Base-by-base conservation (phyloP, 1,140 invertebrate genomes). In the Trichogramma pretiosum region DNA sequence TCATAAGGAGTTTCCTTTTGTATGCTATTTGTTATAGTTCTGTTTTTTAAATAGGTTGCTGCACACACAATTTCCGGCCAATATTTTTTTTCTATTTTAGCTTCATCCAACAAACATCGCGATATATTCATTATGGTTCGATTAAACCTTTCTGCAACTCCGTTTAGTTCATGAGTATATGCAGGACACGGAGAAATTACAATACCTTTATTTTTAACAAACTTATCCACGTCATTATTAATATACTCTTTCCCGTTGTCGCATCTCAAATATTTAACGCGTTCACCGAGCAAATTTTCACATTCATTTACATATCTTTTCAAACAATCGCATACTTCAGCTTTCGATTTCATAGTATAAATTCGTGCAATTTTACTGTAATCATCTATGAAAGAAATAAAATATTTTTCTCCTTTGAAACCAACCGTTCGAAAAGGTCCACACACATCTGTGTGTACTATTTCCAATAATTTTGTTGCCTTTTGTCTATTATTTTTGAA, bases 1-100 rank as follows among this genome's bases (percentile, higher is more conserved):
- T 65, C 60, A 60, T 59, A 65, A 14, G 61, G 61, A 35, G 61
- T 59, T 56, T 65, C 66, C 21, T 54, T 60, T 56, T 67, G 60
- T 8, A 58, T 18, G 14, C 65, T 67, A 58, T 67, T 67, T 13
- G 63, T 52, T 23, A 53, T 55, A 43, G 57, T 45, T 48, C 56
- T 49, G 42, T 65, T 64, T 54, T 59, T 57, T n/a, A 64, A 41
- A 54, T 63, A 63, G 9, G 56, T 54, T 9, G 60, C 58, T 11
- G 56, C 26, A 10, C 28, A n/a, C 3, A 63, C 46, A 22, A 53
- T 42, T 54, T 61, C 59, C 9, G 63, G 62, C 63, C 61, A 68
- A 61, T 48, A 67, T 34, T 41, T 60, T 54, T 41, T 58, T 41
- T 57, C 14, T 24, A 63, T 38, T 34, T 56, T 57, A 9, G 57